Evolutionary conservation across 2,113 vertebrate species (phyloP).

Genomic region (Bubo bubo): DNA sequence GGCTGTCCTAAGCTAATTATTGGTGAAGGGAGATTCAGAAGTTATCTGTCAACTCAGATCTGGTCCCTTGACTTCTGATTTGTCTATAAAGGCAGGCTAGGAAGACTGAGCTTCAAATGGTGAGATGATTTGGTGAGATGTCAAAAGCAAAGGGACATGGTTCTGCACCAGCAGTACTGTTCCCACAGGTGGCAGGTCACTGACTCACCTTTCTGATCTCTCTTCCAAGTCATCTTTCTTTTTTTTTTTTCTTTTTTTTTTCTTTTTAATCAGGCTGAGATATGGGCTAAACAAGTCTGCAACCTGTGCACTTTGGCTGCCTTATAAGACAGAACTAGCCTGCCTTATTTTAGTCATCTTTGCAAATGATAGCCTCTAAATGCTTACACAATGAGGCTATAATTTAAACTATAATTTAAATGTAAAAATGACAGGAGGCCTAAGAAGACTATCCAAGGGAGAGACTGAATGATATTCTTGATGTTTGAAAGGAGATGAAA

Average conservation of each 20-base stretch:
- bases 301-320: background rate
- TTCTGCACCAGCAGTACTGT: background rate
- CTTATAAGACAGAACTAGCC: background rate
- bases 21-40: background rate
- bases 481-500: slow-evolving; percentile 63
- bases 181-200: background rate
- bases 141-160: background rate
- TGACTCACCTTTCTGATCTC: background rate
- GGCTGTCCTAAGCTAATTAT: background rate
- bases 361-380: background rate
- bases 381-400: slow-evolving; percentile 2
- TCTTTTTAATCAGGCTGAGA: background rate
- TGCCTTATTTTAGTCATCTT: background rate
- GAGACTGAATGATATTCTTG: background rate
- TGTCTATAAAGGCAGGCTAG: background rate
- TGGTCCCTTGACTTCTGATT: background rate
- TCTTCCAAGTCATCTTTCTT: background rate
- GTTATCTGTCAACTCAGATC: background rate
- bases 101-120: background rate
- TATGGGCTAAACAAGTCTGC: background rate
- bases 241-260: background rate
- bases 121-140: background rate
- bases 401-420: slow-evolving; percentile 15
- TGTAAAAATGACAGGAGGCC: background rate
- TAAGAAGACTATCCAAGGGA: background rate